Percentiles rank a stretch among this genome's conserved stretches.
Conservation (phyloP, 1,140 invertebrate species). For the Orchestia grillus region DNA sequence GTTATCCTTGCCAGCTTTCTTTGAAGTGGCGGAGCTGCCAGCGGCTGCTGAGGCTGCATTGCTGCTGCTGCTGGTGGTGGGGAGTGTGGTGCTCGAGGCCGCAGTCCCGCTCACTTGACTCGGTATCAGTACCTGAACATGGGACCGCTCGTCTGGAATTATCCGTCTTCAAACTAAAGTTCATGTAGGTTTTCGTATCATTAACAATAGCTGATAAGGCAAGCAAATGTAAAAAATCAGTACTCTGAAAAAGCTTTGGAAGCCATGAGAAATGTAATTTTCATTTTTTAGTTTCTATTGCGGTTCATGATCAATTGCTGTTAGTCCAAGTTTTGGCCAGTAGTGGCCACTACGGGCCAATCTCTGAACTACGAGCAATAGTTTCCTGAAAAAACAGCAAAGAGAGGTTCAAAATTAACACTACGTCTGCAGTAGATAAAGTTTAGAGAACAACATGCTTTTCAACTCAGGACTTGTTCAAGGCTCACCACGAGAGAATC, state of each 20-base stretch:
- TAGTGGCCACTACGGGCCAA: no score
- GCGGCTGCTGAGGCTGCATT: slow-evolving; percentile 2
- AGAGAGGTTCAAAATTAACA: no score
- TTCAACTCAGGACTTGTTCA: background rate
- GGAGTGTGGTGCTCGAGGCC: background rate
- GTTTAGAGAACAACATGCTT: no score
- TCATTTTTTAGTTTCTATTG: no score
- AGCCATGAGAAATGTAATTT: no score
- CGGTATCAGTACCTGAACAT: slow-evolving; percentile 9
- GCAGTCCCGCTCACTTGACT: slow-evolving; percentile 40
- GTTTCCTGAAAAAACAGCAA: no score
- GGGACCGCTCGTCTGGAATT: background rate
- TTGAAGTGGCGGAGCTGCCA: slow-evolving; percentile 56
- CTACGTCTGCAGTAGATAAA: no score
- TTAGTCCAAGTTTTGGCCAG: no score
- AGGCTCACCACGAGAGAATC: slow-evolving; percentile 78
- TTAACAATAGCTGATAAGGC: background rate
- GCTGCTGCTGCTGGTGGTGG: background rate
- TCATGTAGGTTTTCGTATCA: background rate
- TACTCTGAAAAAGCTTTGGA: no score
- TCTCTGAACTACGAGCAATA: no score
- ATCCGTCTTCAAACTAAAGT: background rate
- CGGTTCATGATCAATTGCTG: no score
- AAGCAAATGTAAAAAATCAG: background rate
- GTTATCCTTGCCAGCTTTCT: slow-evolving; percentile 20